Conservation (phyloP, 2,888 invertebrate genomes). For the Caradrina clavipalpis region DNA sequence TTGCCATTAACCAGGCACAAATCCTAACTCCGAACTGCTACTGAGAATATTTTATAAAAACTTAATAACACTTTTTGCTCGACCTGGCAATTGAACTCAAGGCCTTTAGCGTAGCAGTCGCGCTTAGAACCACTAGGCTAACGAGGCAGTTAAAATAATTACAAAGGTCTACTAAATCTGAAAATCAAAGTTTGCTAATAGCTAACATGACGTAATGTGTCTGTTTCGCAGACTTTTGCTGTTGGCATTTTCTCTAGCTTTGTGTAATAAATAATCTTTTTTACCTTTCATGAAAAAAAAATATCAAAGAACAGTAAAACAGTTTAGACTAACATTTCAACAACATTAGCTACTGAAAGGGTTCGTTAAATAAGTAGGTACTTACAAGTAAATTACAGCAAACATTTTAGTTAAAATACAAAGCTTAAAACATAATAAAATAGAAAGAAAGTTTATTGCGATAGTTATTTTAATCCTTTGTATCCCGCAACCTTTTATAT, state of each 20-base stretch:
- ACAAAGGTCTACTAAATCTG: background rate
- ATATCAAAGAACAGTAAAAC: constrained; percentile 4
- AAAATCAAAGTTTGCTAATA: constrained; percentile 20
- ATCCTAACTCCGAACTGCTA: too few relatives aligned
- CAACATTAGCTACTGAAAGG: constrained; percentile 23
- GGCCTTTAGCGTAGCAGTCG: too few relatives aligned
- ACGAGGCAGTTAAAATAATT: too few relatives aligned
- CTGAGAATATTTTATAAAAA: too few relatives aligned
- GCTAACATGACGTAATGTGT: constrained; percentile 14
- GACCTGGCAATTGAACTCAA: too few relatives aligned
- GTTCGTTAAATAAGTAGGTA: constrained; percentile 25
- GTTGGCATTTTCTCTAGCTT: background rate
- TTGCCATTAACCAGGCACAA: too few relatives aligned
- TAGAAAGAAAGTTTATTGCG: constrained; percentile 55
- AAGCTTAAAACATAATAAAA: constrained; percentile 43
- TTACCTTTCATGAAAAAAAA: background rate
- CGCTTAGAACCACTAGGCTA: too few relatives aligned
- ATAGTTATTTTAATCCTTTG: constrained; percentile 64
- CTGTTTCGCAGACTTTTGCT: background rate
- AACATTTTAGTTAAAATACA: constrained; percentile 39
- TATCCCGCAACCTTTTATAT: constrained; percentile 66
- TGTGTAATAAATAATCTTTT: constrained; percentile 7
- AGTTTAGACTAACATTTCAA: constrained; percentile 10
- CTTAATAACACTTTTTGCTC: too few relatives aligned
- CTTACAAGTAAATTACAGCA: constrained; percentile 24